Conservation (phyloP, 2,888 invertebrate genomes). For the Bhutanitis thaidina region DNA sequence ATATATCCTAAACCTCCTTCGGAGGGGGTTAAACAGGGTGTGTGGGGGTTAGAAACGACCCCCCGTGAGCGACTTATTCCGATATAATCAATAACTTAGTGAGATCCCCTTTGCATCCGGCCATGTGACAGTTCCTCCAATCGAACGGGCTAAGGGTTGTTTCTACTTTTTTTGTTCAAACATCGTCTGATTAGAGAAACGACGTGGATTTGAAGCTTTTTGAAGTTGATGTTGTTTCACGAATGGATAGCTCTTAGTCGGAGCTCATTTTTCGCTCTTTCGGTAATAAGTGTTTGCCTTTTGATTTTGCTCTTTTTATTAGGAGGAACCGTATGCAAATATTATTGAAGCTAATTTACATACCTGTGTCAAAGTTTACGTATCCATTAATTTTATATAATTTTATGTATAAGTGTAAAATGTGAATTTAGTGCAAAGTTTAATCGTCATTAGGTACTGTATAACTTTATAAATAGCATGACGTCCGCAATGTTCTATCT, state of each 20-base stretch:
- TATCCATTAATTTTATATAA: neutral
- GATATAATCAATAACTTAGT: conserved; percentile 81
- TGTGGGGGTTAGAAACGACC: conserved; percentile 41
- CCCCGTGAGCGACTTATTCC: conserved; percentile 75
- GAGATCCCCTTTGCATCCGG: conserved; percentile 79
- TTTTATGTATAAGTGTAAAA: no score
- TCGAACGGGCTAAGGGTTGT: conserved; percentile 63
- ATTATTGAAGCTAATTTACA: neutral
- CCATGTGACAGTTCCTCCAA: conserved; percentile 75
- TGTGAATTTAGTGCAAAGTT: no score
- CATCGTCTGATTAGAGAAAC: conserved; percentile 72
- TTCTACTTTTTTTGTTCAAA: conserved; percentile 72
- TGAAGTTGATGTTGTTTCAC: conserved; percentile 65
- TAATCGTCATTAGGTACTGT: no score
- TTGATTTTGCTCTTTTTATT: conserved; percentile 28
- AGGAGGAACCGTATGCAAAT: conserved; percentile 20
- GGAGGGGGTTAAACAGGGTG: conserved; percentile 44
- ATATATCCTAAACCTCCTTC: conserved; percentile 65
- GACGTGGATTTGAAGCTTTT: conserved; percentile 50
- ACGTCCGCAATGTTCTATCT: no score
- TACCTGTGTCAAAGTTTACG: neutral
- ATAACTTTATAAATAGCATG: no score
- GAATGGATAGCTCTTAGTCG: conserved; percentile 48
- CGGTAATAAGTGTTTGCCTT: conserved; percentile 57
- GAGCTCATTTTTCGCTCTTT: conserved; percentile 48